These are phyloP conservation scores for Phalanger gymnotis DNA, from an alignment of 2,797 vertebrate genomes.

Conservation along the genomic window DNA sequence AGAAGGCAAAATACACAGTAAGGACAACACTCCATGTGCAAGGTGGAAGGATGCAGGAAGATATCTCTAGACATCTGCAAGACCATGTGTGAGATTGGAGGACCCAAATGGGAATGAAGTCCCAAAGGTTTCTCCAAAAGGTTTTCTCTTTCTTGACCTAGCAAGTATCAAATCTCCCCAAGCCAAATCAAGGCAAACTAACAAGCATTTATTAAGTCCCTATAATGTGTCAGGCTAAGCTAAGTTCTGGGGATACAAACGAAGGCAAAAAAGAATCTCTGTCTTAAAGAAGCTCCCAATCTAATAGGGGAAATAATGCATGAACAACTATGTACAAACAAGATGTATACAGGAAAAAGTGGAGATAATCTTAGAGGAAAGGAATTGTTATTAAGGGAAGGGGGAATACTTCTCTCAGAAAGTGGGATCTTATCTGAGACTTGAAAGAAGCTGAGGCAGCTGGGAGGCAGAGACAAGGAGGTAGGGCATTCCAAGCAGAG, in stretches of 20 bases:
- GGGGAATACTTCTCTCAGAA: neutral
- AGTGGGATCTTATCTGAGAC: neutral
- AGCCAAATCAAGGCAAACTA: neutral
- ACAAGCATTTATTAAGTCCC: neutral
- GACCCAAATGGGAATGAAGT: neutral
- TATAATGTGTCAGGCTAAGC: neutral
- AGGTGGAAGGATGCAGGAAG: neutral
- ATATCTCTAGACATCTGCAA: neutral
- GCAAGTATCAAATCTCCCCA: neutral
- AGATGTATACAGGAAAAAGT: neutral
- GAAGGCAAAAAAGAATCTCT: neutral
- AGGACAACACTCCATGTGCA: neutral
- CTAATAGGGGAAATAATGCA: neutral
- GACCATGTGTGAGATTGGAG: slow-evolving; percentile 30
- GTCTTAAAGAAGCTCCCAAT: neutral
- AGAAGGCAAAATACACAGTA: neutral
- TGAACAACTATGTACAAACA: neutral
- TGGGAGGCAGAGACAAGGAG: neutral
- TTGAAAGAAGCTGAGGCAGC: neutral
- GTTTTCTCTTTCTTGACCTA: neutral
- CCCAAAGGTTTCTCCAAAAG: neutral
- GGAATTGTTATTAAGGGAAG: neutral
- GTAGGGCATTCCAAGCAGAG: neutral
- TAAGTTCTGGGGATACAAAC: neutral
- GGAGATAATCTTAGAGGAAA: neutral